Conservation (phyloP, 2,113 vertebrate species). For the Onychostoma macrolepis region DNA sequence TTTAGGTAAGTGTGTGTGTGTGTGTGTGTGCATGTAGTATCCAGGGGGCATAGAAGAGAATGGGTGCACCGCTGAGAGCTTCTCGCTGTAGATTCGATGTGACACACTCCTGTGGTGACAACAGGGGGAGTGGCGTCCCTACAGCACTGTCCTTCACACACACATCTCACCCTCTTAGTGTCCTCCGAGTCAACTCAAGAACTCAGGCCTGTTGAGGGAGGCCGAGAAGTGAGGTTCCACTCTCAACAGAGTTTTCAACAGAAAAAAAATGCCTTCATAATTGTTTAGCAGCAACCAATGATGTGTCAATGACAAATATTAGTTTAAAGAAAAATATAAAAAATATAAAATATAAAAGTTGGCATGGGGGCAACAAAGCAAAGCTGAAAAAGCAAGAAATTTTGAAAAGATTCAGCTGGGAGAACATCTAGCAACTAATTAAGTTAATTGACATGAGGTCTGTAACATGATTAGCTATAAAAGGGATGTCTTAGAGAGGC, state of each 20-base stretch:
- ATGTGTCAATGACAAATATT: background rate
- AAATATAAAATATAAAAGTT: no score
- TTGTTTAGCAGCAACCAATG: background rate
- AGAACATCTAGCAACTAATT: no score
- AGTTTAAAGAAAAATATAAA: background rate
- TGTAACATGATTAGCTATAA: no score
- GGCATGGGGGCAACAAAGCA: no score
- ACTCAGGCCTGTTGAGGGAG: background rate
- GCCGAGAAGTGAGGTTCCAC: background rate
- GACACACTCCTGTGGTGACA: constrained; percentile 28
- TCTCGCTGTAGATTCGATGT: constrained; percentile 12
- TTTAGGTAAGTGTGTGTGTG: constrained; percentile 18
- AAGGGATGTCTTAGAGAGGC: no score
- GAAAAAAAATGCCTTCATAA: background rate
- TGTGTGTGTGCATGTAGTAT: background rate
- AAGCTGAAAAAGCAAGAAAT: no score
- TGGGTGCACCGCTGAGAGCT: background rate
- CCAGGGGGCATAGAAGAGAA: background rate
- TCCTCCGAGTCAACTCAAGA: background rate
- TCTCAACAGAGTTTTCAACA: background rate
- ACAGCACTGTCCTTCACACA: background rate
- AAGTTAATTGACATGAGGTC: no score
- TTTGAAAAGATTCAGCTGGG: no score
- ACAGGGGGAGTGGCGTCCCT: background rate
- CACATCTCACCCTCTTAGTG: background rate